These are phyloP conservation scores for Falco naumanni DNA, from an alignment of 2,797 vertebrate genomes.

Conservation along the genomic window DNA sequence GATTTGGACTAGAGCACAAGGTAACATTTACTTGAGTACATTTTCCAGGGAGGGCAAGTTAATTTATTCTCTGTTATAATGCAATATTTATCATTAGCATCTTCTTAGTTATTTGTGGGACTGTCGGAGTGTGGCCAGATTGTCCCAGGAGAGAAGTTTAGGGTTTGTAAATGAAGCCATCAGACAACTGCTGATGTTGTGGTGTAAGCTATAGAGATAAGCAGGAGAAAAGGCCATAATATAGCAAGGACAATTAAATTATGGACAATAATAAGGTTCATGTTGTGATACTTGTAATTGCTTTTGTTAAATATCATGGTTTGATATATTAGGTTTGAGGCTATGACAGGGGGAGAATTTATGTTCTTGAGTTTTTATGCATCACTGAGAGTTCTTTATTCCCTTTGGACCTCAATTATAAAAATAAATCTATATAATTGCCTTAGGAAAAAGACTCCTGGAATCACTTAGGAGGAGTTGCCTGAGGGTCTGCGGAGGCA, in stretches of 20 bases:
- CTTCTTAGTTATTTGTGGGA: slow-evolving; percentile 14
- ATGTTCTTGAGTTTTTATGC: slow-evolving; percentile 50
- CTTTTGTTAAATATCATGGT: slow-evolving; percentile 51
- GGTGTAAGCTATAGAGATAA: not conserved
- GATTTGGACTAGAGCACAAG: not conserved
- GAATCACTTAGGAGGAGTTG: not conserved
- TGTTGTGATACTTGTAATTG: slow-evolving; percentile 58
- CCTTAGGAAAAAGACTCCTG: slow-evolving; percentile 18
- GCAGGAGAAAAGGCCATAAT: slow-evolving; percentile 2
- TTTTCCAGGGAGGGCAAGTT: not conserved
- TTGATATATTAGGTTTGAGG: slow-evolving; percentile 60
- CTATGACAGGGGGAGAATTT: slow-evolving; percentile 37
- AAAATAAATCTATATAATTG: slow-evolving; percentile 56
- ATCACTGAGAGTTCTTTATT: slow-evolving; percentile 55
- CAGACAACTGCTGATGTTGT: not conserved
- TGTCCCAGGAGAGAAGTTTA: slow-evolving; percentile 26
- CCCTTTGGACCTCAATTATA: slow-evolving; percentile 60
- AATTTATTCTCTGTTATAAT: not conserved
- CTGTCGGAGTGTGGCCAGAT: not conserved
- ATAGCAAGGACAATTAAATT: slow-evolving; percentile 57
- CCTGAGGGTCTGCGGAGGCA: not conserved
- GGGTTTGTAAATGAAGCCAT: slow-evolving; percentile 10
- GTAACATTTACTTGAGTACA: not conserved
- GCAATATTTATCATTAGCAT: not conserved
- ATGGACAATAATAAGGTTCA: slow-evolving; percentile 54